Conservation (phyloP, 1,140 invertebrate species). For the Meloidogyne exigua region DNA sequence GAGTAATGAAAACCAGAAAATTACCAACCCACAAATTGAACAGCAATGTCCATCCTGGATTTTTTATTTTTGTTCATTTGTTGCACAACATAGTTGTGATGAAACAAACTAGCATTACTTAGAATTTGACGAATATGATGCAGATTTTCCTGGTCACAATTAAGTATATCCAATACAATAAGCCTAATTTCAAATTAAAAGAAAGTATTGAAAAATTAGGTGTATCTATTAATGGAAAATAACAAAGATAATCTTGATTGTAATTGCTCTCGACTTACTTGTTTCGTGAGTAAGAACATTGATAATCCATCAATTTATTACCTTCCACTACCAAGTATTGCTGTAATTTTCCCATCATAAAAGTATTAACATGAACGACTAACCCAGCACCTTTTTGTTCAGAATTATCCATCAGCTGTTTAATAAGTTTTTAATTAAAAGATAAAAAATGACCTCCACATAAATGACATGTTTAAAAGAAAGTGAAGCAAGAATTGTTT, state of each 20-base stretch:
- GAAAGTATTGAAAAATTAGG: not conserved
- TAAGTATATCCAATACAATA: conserved; percentile 47
- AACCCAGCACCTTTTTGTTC: conserved; percentile 43
- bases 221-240: not conserved
- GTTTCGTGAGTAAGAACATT: not conserved
- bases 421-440: not conserved
- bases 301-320: conserved; percentile 9
- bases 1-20: not conserved
- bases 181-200: conserved; percentile 30
- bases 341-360: conserved; percentile 42
- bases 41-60: not conserved
- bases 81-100: conserved; percentile 35
- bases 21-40: conserved; percentile 18
- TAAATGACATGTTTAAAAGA: conserved; percentile 35
- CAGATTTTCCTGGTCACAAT: conserved; percentile 34
- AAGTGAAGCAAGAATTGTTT: conserved; percentile 24
- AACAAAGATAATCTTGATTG: no score
- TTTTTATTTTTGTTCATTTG: conserved; percentile 34
- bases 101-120: conserved; percentile 11
- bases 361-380: conserved; percentile 41
- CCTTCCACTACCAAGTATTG: conserved; percentile 13
- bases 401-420: conserved; percentile 38
- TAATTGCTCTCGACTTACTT: no score
- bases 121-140: conserved; percentile 29
- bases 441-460: conserved; percentile 25